Evolutionary conservation across 2,113 vertebrate species (phyloP).

Genomic region (Nettapus auritus): DNA sequence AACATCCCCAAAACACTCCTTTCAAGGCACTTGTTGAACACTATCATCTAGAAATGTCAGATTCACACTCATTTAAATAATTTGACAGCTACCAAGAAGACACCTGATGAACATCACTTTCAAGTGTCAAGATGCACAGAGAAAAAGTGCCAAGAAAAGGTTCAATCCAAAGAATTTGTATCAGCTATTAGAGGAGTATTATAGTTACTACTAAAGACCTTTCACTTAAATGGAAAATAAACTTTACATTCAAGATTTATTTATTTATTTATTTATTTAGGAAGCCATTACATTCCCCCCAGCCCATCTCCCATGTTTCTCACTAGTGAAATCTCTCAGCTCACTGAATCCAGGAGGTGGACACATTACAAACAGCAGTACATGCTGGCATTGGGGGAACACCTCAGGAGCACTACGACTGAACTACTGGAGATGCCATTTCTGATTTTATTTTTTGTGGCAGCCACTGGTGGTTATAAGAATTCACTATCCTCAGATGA

Average conservation of each 20-base stretch:
- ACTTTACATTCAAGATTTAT: background rate
- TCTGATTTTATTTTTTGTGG: background rate
- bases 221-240: conserved; percentile 42
- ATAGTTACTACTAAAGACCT: background rate
- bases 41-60: conserved; percentile 45
- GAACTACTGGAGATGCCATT: background rate
- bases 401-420: background rate
- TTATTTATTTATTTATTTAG: background rate
- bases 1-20: background rate
- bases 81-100: conserved; percentile 61
- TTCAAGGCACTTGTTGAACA: conserved; percentile 22
- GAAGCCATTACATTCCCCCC: background rate
- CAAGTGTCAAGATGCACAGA: conserved; percentile 60
- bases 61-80: conserved; percentile 54
- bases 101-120: conserved; percentile 29
- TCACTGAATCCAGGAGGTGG: background rate
- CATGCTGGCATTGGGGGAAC: background rate
- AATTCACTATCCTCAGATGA: background rate
- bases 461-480: background rate
- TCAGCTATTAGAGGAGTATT: conserved; percentile 45
- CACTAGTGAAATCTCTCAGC: background rate
- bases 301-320: background rate
- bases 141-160: conserved; percentile 47
- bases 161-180: conserved; percentile 1
- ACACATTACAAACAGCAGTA: background rate